Evolutionary conservation across 2,113 vertebrate species (phyloP).

Genomic region (Vanacampus margaritifer): DNA sequence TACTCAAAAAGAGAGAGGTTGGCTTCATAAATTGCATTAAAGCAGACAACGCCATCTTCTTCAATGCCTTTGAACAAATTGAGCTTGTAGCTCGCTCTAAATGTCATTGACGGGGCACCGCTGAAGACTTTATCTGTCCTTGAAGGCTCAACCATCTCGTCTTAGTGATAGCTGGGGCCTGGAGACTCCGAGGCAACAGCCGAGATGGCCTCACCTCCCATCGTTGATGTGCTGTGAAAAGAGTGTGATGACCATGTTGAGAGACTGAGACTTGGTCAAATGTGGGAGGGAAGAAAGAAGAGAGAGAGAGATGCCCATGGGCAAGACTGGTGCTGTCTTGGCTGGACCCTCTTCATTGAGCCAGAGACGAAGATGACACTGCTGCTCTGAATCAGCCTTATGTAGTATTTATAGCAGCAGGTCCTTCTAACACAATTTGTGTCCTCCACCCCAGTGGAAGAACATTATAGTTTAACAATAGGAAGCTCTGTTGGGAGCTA

Average conservation of each 20-base stretch:
- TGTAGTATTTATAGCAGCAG: constrained; percentile 81
- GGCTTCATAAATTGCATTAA: constrained; percentile 36
- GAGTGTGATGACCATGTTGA: constrained; percentile 59
- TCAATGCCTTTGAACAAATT: constrained; percentile 18
- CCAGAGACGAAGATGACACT: constrained; percentile 67
- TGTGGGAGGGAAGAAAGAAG: constrained; percentile 28
- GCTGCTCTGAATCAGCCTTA: constrained; percentile 72
- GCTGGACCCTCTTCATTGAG: constrained; percentile 66
- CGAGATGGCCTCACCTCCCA: constrained; percentile 39
- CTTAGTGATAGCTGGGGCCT: constrained; percentile 40
- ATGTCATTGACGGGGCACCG: constrained; percentile 24
- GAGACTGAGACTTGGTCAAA: constrained; percentile 39
- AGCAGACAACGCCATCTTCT: constrained; percentile 9
- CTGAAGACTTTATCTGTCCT: constrained; percentile 45
- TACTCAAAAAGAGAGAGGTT: constrained; percentile 25
- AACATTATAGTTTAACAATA: constrained; percentile 90
- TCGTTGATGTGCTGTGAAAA: constrained; percentile 51
- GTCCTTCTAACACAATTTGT: constrained; percentile 83
- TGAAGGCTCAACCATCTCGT: constrained; percentile 51
- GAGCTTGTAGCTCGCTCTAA: constrained; percentile 13
- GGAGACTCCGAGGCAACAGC: constrained; percentile 40
- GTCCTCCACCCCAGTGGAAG: constrained; percentile 79
- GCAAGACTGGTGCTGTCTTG: constrained; percentile 67
- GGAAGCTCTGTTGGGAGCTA: constrained; percentile 78
- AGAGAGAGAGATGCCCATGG: constrained; percentile 58